A percentile compares a stretch with the other conserved stretches of the same genome.
Conservation (phyloP, 2,797 vertebrate genomes). For the Denticeps clupeoides region DNA sequence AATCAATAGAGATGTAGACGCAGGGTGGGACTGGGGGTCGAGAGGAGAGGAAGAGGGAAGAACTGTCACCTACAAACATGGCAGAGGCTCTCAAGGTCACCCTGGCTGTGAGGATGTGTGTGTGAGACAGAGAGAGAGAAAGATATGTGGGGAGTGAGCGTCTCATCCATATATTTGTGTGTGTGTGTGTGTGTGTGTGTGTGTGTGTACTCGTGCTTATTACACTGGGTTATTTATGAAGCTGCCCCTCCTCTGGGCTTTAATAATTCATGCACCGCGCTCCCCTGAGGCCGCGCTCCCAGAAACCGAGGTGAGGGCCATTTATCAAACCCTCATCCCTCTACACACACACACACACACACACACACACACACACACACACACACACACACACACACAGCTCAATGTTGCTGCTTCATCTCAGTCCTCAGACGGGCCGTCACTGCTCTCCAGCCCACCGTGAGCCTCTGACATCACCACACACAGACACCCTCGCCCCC, state of each 20-base stretch:
- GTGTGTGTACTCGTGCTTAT: slow-evolving; percentile 30
- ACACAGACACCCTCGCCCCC: no score
- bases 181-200: not conserved
- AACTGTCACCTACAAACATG: not conserved
- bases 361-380: not conserved
- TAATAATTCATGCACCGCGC: slow-evolving; percentile 66
- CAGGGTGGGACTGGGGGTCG: no score
- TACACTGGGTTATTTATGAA: slow-evolving; percentile 59
- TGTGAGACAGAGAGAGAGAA: no score
- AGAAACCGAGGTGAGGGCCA: slow-evolving; percentile 59
- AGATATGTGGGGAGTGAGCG: not conserved
- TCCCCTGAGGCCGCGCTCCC: slow-evolving; percentile 57
- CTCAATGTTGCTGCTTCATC: slow-evolving; percentile 1
- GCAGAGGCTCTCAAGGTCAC: no score
- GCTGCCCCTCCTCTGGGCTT: slow-evolving; percentile 31
- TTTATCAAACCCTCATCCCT: slow-evolving; percentile 64
- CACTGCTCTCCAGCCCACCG: not conserved
- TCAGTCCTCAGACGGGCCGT: not conserved
- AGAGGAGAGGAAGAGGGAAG: no score
- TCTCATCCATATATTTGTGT: not conserved
- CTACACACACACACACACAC: slow-evolving; percentile 9
- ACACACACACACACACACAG: not conserved
- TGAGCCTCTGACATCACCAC: no score
- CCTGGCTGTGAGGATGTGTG: no score
- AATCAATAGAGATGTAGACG: slow-evolving; percentile 7